Evolutionary conservation across 2,888 invertebrate species (phyloP).

Genomic region (Tinea trinotella): DNA sequence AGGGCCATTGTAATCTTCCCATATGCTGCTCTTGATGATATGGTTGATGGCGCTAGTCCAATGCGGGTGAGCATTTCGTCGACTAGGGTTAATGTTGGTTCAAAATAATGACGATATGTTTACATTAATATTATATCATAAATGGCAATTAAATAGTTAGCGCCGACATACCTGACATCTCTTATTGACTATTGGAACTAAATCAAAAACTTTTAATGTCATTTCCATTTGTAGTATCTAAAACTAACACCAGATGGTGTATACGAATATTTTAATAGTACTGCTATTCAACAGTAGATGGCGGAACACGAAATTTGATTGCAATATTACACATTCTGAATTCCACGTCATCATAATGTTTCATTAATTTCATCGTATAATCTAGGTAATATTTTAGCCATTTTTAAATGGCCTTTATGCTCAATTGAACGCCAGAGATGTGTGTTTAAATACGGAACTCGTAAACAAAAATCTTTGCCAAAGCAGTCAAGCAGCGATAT

Average conservation of each 20-base stretch:
- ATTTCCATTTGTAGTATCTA: no score
- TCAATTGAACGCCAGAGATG: not conserved
- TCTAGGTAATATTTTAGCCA: not conserved
- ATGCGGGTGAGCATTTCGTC: no score
- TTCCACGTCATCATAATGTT: conserved; percentile 37
- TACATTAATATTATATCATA: no score
- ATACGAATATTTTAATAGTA: conserved; percentile 21
- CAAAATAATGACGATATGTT: no score
- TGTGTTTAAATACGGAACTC: not conserved
- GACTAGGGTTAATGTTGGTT: no score
- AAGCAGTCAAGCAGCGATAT: not conserved
- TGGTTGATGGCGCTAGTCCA: no score
- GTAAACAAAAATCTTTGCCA: not conserved
- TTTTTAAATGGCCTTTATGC: not conserved
- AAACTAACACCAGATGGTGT: not conserved
- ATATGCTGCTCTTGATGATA: no score
- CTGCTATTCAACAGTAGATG: conserved; percentile 36
- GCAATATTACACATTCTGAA: conserved; percentile 22
- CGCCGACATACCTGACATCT: not conserved
- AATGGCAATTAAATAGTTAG: not conserved
- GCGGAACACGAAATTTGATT: conserved; percentile 22
- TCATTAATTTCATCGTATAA: conserved; percentile 57
- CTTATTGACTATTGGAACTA: not conserved
- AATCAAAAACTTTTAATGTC: not conserved
- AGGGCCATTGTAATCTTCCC: no score